Evolutionary conservation across 2,888 invertebrate genomes (phyloP).

Genomic region (Melieria omissa): DNA sequence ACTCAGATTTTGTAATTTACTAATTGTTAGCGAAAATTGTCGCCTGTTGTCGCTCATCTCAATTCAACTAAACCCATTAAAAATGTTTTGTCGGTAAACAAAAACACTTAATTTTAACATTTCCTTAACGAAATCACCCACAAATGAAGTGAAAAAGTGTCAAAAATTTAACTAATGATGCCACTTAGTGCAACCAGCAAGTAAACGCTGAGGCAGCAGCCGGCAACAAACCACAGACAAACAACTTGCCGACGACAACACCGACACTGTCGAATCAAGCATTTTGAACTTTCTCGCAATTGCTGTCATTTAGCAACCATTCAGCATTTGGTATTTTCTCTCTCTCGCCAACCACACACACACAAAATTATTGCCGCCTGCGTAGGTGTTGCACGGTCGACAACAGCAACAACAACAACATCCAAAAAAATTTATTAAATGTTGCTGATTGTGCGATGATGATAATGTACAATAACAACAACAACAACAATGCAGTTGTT

Average conservation of each 20-base stretch:
- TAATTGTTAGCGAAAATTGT: no score
- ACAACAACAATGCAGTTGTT: slow-evolving; percentile 48
- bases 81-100: no score
- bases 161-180: slow-evolving; percentile 14
- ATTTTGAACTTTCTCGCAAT: slow-evolving; percentile 34
- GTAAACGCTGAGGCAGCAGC: neutral
- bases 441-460: slow-evolving; percentile 31
- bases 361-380: slow-evolving; percentile 13
- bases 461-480: slow-evolving; percentile 12
- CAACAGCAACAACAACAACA: slow-evolving; percentile 38
- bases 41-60: neutral
- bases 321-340: slow-evolving; percentile 47
- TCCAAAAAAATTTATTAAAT: slow-evolving; percentile 34
- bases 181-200: slow-evolving; percentile 6
- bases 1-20: no score
- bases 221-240: no score
- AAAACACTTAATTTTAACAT: no score
- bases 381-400: slow-evolving; percentile 33
- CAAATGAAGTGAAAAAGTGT: no score
- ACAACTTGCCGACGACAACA: no score
- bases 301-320: slow-evolving; percentile 52
- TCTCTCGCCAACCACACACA: slow-evolving; percentile 2
- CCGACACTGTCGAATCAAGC: neutral
- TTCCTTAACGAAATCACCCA: no score
- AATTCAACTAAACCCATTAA: neutral